A percentile compares a stretch with the other conserved stretches of the same genome.
Conservation (phyloP, 2,113 vertebrate species). For the Megalops atlanticus region DNA sequence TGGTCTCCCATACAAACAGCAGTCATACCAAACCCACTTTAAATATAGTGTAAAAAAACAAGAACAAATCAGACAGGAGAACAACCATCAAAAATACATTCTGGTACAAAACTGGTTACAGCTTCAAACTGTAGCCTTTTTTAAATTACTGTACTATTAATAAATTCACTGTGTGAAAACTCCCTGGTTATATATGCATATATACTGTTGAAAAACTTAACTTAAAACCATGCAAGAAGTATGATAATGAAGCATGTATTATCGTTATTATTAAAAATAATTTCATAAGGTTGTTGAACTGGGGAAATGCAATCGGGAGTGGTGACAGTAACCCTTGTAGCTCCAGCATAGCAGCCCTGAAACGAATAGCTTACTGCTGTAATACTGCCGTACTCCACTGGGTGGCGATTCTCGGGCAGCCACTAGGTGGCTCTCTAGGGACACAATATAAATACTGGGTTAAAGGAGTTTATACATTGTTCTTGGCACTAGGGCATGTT, state of each 20-base stretch:
- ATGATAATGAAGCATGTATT: slow-evolving; percentile 46
- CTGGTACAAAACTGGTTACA: slow-evolving; percentile 59
- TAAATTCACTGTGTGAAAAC: slow-evolving; percentile 50
- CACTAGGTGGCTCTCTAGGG: not conserved
- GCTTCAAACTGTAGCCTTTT: slow-evolving; percentile 36
- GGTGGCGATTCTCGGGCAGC: slow-evolving; percentile 44
- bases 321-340: not conserved
- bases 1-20: not conserved
- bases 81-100: slow-evolving; percentile 56
- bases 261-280: slow-evolving; percentile 44
- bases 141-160: slow-evolving; percentile 39
- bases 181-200: slow-evolving; percentile 57
- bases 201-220: slow-evolving; percentile 49
- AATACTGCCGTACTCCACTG: slow-evolving; percentile 62
- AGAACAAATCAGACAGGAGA: slow-evolving; percentile 24
- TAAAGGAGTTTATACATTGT: not conserved
- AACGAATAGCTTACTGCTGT: slow-evolving; percentile 11
- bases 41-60: slow-evolving; percentile 52
- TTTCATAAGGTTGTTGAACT: slow-evolving; percentile 27
- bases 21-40: slow-evolving; percentile 33
- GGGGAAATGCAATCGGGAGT: slow-evolving; percentile 21
- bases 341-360: not conserved
- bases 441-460: not conserved
- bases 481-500: not conserved
- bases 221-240: slow-evolving; percentile 66